Evolutionary conservation across 2,888 invertebrate species (phyloP).

Genomic region (Cheilosia scutellata): DNA sequence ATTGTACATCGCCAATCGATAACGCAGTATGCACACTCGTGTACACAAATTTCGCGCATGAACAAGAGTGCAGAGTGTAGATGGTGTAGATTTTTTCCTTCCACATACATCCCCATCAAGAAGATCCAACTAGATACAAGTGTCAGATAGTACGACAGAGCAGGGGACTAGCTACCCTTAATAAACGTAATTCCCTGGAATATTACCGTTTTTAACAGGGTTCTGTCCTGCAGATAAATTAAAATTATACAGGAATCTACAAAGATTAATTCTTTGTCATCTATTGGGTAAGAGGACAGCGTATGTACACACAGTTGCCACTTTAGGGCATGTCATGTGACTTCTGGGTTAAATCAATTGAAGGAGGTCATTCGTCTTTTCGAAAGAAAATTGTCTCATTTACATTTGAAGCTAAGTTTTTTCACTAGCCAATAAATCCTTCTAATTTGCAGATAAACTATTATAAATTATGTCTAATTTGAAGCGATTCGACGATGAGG

Average conservation of each 20-base stretch:
- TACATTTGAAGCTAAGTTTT: neutral
- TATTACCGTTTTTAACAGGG: conserved; percentile 5
- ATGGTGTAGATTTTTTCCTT: conserved; percentile 61
- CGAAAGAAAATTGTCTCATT: conserved; percentile 1
- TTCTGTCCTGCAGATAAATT: neutral
- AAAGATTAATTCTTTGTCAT: conserved; percentile 26
- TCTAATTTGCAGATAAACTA: conserved; percentile 46
- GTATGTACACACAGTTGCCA: neutral
- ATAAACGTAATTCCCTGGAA: conserved; percentile 25
- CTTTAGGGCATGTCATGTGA: conserved; percentile 55
- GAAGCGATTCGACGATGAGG: conserved; percentile 87
- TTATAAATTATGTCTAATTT: conserved; percentile 78
- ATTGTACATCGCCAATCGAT: conserved; percentile 50
- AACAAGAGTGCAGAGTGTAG: conserved; percentile 60
- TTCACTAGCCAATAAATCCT: neutral
- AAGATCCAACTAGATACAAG: conserved; percentile 33
- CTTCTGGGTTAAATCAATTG: conserved; percentile 74
- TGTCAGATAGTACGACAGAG: conserved; percentile 37
- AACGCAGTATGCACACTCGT: conserved; percentile 33
- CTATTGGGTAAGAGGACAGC: conserved; percentile 61
- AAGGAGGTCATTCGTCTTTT: conserved; percentile 64
- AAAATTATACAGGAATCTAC: conserved; percentile 1
- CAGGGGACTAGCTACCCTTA: neutral
- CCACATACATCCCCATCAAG: conserved; percentile 52
- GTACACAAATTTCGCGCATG: conserved; percentile 73